Evolutionary conservation across 2,113 vertebrate species (phyloP).

Genomic region (Neopipo cinnamomea): DNA sequence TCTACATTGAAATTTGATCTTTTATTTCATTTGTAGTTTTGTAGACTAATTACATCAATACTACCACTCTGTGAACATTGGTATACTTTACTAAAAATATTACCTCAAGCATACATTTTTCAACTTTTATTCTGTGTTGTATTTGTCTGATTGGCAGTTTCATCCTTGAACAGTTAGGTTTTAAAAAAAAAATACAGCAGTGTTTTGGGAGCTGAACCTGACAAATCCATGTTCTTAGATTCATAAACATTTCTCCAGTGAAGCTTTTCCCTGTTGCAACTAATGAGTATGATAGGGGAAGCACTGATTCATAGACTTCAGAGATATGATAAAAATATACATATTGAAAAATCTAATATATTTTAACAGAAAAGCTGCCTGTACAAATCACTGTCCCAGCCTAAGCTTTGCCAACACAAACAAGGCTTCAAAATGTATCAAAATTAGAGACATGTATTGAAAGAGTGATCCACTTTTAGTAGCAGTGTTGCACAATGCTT

Average conservation of each 20-base stretch:
- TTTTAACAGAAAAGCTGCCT: not conserved
- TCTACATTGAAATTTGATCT: not conserved
- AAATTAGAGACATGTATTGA: not conserved
- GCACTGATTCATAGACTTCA: not conserved
- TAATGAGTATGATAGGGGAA: not conserved
- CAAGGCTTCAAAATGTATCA: not conserved
- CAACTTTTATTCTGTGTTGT: not conserved
- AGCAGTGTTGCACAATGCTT: accelerated
- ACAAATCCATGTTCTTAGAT: not conserved
- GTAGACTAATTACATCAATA: not conserved
- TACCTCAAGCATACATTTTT: not conserved
- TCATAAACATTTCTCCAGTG: not conserved
- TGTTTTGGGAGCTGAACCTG: not conserved
- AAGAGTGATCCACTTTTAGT: not conserved
- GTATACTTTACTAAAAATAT: not conserved
- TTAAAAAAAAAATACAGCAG: not conserved
- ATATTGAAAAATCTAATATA: not conserved
- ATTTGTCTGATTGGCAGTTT: not conserved
- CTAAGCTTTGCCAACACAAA: not conserved
- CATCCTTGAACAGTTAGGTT: not conserved
- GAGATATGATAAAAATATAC: not conserved
- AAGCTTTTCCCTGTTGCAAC: not conserved
- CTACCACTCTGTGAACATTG: not conserved
- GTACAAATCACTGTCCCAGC: not conserved
- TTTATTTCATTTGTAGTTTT: not conserved